Percentiles rank a stretch among this genome's conserved stretches.
These are phyloP conservation scores for Betta splendens DNA, from an alignment of 2,797 vertebrate species.

Conservation along the genomic window DNA sequence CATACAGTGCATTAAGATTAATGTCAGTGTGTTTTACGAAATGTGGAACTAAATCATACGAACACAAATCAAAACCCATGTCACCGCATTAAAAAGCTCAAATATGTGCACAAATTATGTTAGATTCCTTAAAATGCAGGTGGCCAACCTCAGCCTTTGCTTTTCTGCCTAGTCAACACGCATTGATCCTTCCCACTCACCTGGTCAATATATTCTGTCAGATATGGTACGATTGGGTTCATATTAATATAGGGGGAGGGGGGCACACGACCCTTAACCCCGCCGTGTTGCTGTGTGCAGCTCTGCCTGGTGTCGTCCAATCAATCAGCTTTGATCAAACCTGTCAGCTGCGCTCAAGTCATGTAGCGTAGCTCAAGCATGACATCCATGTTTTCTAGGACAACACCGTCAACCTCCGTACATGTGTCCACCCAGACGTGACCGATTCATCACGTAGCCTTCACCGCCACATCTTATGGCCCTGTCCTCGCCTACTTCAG, in stretches of 20 bases:
- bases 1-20: background rate
- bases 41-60: too few relatives aligned
- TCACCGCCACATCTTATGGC: conserved; percentile 35
- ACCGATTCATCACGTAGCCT: conserved; percentile 46
- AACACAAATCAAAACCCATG: too few relatives aligned
- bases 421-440: conserved; percentile 32
- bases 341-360: conserved; percentile 53
- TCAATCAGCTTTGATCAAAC: conserved; percentile 67
- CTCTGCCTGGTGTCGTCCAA: conserved; percentile 41
- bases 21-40: too few relatives aligned
- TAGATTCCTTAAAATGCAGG: background rate
- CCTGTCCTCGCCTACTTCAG: conserved; percentile 16
- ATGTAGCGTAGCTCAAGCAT: conserved; percentile 15
- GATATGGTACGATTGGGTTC: conserved; percentile 57
- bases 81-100: too few relatives aligned
- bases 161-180: conserved; percentile 58
- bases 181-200: conserved; percentile 53
- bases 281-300: conserved; percentile 28
- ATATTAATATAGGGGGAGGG: conserved; percentile 29
- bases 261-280: conserved; percentile 40
- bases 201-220: conserved; percentile 65
- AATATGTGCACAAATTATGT: background rate
- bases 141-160: background rate
- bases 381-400: conserved; percentile 22
- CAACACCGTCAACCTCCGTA: conserved; percentile 23